phyloP scores from a whole-genome alignment of 2,797 vertebrate species.

The Spondyliosoma cantharus region DNA sequence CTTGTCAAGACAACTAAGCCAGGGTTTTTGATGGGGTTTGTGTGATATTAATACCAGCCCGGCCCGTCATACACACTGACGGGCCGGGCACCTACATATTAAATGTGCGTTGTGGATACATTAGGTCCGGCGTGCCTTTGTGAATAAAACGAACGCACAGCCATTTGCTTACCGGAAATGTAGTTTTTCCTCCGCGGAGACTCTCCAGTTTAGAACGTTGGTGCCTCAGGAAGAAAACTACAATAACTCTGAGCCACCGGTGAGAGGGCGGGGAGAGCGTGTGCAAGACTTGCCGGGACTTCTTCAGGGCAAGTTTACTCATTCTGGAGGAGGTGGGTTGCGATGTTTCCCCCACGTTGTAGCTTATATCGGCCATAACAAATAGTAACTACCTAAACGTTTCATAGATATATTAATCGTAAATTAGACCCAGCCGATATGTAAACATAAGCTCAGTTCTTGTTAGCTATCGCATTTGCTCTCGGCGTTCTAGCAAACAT shows the following conservation, averaged over 20 bases:
- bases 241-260: slow-evolving; percentile 41
- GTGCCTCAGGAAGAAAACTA: slow-evolving; percentile 54
- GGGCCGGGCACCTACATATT: accelerated
- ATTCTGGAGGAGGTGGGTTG: slow-evolving; percentile 42
- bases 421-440: neutral
- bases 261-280: slow-evolving; percentile 18
- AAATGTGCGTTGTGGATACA: accelerated
- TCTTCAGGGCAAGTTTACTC: slow-evolving; percentile 15
- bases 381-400: neutral
- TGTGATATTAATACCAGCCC: accelerated
- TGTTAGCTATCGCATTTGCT: neutral
- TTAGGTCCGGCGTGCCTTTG: accelerated
- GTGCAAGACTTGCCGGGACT: slow-evolving; percentile 75
- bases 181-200: slow-evolving; percentile 48
- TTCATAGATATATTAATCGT: accelerated
- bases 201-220: accelerated
- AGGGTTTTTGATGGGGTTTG: slow-evolving; percentile 18
- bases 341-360: neutral
- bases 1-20: slow-evolving; percentile 27
- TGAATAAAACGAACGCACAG: slow-evolving; percentile 24
- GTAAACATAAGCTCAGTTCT: neutral
- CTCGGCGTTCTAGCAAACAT: neutral
- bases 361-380: neutral
- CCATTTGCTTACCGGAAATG: slow-evolving; percentile 57
- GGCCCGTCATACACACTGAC: neutral